Evolutionary conservation across 2,797 vertebrate genomes (phyloP).

Genomic region (Lophotriccus pileatus): DNA sequence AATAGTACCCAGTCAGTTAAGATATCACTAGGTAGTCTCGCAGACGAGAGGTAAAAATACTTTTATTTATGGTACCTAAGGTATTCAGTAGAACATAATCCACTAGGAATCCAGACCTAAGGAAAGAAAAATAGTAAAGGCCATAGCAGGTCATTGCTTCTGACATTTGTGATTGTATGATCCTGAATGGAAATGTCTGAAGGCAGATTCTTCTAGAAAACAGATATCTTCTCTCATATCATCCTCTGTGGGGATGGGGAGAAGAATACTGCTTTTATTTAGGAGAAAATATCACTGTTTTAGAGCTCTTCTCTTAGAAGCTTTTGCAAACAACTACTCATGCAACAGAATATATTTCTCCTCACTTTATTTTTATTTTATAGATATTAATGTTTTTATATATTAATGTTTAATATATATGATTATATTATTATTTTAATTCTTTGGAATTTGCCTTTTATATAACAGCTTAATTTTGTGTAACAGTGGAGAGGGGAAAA

Average conservation of each 20-base stretch:
- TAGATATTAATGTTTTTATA: too few species aligned
- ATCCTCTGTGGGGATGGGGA: not conserved
- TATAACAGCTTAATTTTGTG: conserved; percentile 42
- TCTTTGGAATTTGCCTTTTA: not conserved
- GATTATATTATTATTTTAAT: not conserved
- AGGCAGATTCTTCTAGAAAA: conserved; percentile 1
- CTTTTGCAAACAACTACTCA: too few species aligned
- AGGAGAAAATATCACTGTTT: conserved; percentile 13
- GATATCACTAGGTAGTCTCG: not conserved
- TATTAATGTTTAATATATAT: not conserved
- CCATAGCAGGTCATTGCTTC: not conserved
- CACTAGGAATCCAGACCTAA: not conserved
- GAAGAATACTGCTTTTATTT: conserved; percentile 12
- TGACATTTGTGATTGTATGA: not conserved
- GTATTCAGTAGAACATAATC: not conserved
- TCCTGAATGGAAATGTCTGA: not conserved
- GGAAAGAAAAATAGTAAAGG: not conserved
- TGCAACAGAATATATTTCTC: too few species aligned
- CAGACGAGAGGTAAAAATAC: not conserved
- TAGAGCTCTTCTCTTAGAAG: conserved; percentile 14
- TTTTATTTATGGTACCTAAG: not conserved
- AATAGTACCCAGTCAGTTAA: not conserved
- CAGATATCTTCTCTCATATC: not conserved
- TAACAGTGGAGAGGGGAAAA: not conserved
- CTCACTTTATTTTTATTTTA: not conserved